Percentiles rank a stretch among this genome's conserved stretches.
Conservation (phyloP, 2,888 invertebrate genomes). For the Ariolimax columbianus region DNA sequence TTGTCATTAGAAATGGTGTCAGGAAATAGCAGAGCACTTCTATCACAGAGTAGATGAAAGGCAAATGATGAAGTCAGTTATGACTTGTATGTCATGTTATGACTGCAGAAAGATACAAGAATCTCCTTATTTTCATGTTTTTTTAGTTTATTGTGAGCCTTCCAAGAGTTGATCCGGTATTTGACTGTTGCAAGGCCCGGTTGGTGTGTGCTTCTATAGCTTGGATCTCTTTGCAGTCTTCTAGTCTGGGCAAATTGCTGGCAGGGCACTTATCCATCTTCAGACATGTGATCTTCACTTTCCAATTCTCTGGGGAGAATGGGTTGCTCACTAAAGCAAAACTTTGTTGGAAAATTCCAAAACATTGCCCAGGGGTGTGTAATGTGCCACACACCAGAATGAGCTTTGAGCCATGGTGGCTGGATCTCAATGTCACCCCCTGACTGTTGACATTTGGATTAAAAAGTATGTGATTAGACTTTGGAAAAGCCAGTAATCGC, state of each 20-base stretch:
- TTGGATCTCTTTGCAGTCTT: constrained; percentile 37
- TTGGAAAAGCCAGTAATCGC: constrained; percentile 62
- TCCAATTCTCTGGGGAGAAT: constrained; percentile 82
- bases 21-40: no score
- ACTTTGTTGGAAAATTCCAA: constrained; percentile 84
- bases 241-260: constrained; percentile 56
- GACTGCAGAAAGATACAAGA: no score
- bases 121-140: no score
- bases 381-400: constrained; percentile 84
- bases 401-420: constrained; percentile 83
- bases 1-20: no score
- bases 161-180: no score
- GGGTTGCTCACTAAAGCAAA: constrained; percentile 85
- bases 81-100: no score
- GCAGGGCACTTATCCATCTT: constrained; percentile 58
- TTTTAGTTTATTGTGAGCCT: no score
- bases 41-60: no score
- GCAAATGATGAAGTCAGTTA: no score
- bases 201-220: constrained; percentile 35
- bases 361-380: constrained; percentile 80
- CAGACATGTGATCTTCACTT: constrained; percentile 82
- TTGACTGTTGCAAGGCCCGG: not conserved
- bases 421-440: constrained; percentile 82
- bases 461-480: constrained; percentile 78
- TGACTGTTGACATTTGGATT: constrained; percentile 83